These are phyloP conservation scores for Harpegnathos saltator DNA, from an alignment of 1,140 invertebrate species.

Conservation along the genomic window DNA sequence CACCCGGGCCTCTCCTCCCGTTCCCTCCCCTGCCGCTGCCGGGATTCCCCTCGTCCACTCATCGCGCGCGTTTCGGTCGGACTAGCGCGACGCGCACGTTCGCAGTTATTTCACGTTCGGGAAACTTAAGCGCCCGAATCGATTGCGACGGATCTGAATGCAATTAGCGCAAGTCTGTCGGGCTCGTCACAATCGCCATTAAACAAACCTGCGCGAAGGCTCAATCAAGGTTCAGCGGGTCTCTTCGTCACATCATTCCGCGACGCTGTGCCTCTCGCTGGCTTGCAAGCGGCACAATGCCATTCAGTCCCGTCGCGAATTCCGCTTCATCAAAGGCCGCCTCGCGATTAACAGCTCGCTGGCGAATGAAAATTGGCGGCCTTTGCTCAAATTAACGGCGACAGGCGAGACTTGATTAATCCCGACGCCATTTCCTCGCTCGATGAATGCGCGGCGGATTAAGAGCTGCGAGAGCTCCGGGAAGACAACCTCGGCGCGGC, in stretches of 20 bases:
- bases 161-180: slow-evolving; percentile 9
- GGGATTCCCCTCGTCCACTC: not conserved
- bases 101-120: not conserved
- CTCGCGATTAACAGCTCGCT: slow-evolving; percentile 49
- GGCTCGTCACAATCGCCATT: slow-evolving; percentile 15
- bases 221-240: slow-evolving; percentile 56
- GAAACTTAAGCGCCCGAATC: not conserved
- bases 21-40: too few relatives aligned
- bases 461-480: slow-evolving; percentile 62
- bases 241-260: slow-evolving; percentile 37
- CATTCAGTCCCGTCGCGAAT: slow-evolving; percentile 52
- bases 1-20: too few relatives aligned
- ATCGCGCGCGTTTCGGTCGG: too few relatives aligned
- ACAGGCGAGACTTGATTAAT: slow-evolving; percentile 72
- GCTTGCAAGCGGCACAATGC: slow-evolving; percentile 30
- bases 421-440: slow-evolving; percentile 53
- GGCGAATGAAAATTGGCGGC: slow-evolving; percentile 49
- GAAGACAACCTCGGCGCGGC: slow-evolving; percentile 57
- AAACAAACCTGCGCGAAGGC: slow-evolving; percentile 43
- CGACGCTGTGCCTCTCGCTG: not conserved
- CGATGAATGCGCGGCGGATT: slow-evolving; percentile 76
- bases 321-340: slow-evolving; percentile 43
- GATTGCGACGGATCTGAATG: slow-evolving; percentile 13
- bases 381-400: slow-evolving; percentile 61
- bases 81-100: not conserved